Conservation (phyloP, 2,797 vertebrate genomes). For the Coccyzus lansbergi region DNA sequence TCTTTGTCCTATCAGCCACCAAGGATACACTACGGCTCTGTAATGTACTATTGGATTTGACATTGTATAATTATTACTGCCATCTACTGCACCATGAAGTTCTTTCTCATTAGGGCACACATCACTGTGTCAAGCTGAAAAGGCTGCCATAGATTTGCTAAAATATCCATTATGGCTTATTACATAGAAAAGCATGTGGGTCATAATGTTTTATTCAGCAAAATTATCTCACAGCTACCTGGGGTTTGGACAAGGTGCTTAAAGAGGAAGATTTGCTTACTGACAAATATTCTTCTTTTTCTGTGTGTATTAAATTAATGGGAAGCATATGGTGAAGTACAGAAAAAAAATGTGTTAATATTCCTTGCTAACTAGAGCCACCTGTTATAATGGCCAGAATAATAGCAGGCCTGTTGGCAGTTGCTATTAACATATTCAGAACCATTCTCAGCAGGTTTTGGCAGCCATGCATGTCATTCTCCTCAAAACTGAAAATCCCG, state of each 20-base stretch:
- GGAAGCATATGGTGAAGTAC: conserved; percentile 46
- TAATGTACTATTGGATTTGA: neutral
- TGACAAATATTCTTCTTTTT: conserved; percentile 5
- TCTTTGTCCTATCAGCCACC: neutral
- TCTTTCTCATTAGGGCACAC: neutral
- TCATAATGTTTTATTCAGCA: conserved; percentile 28
- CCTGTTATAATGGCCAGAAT: conserved; percentile 23
- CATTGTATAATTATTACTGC: neutral
- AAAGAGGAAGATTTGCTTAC: conserved; percentile 35
- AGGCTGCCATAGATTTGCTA: neutral
- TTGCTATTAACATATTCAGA: conserved; percentile 7
- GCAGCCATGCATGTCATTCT: neutral
- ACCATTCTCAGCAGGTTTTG: neutral
- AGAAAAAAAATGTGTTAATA: conserved; percentile 20
- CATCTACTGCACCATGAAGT: neutral
- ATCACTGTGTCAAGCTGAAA: neutral
- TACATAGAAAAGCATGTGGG: neutral
- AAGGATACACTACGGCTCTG: neutral
- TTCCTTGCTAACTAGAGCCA: conserved; percentile 32
- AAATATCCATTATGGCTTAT: neutral
- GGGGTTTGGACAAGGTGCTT: conserved; percentile 9
- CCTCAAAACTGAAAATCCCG: neutral
- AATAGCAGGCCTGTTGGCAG: neutral
- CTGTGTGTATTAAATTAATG: conserved; percentile 32
- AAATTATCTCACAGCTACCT: neutral